phyloP scores from a whole-genome alignment of 2,797 vertebrate species.

The Etheostoma nigrum region DNA sequence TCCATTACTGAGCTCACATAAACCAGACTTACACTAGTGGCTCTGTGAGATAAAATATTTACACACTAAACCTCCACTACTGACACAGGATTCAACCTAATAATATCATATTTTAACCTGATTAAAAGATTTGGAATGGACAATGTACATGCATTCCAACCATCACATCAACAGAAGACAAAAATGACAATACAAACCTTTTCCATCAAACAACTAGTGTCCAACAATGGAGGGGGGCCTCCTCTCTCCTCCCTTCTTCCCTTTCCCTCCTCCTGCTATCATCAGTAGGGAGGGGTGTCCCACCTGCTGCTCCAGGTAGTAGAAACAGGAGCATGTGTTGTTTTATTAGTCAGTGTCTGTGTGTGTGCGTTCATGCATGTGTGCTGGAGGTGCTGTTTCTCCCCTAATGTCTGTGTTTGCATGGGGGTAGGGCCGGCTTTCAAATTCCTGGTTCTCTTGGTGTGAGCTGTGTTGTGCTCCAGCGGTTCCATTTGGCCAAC shows the following conservation, averaged over 20 bases:
- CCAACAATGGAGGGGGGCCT: slow-evolving; percentile 35
- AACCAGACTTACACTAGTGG: not conserved
- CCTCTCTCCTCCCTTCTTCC: slow-evolving; percentile 22
- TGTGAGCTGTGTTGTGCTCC: slow-evolving; percentile 76
- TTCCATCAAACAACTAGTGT: not conserved
- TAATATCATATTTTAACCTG: not conserved
- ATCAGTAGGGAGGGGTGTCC: slow-evolving; percentile 47
- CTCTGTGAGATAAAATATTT: not conserved
- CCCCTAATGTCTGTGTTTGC: slow-evolving; percentile 58
- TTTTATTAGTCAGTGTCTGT: slow-evolving; percentile 70
- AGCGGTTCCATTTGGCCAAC: slow-evolving; percentile 77
- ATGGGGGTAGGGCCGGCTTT: slow-evolving; percentile 51
- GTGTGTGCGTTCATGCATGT: slow-evolving; percentile 62
- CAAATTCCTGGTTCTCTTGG: slow-evolving; percentile 79
- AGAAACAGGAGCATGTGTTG: slow-evolving; percentile 74
- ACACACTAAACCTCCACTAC: not conserved
- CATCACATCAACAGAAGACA: not conserved
- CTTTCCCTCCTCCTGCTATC: not conserved
- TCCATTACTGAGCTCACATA: too few species aligned
- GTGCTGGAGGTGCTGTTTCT: slow-evolving; percentile 57
- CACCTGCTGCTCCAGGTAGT: slow-evolving; percentile 80
- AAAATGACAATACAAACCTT: not conserved
- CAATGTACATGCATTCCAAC: too few species aligned
- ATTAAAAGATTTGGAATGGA: not conserved
- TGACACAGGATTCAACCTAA: not conserved